Evolutionary conservation across 2,797 vertebrate genomes (phyloP).

Genomic region (Meda fulgida): DNA sequence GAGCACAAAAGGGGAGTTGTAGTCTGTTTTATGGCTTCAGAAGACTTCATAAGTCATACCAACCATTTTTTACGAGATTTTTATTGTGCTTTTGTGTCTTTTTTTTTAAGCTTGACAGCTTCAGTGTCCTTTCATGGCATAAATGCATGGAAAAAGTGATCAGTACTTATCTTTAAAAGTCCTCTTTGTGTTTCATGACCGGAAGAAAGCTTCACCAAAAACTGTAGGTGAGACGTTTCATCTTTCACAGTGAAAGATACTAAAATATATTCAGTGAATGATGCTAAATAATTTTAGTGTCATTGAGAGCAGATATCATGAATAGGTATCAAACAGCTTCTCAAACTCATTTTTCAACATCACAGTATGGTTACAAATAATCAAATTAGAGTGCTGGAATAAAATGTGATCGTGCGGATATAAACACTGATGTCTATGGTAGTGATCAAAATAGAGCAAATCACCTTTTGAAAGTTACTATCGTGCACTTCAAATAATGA

Average conservation of each 20-base stretch:
- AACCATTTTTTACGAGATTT: not conserved
- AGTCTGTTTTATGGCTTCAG: not conserved
- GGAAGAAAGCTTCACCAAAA: not conserved
- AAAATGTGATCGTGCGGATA: not conserved
- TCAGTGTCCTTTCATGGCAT: not conserved
- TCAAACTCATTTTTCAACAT: not conserved
- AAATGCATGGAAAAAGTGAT: slow-evolving; percentile 7
- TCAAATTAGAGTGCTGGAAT: not conserved
- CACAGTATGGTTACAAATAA: not conserved
- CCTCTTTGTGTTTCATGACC: not conserved
- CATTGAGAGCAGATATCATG: not conserved
- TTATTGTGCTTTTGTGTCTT: not conserved
- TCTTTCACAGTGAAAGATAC: not conserved
- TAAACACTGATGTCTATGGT: not conserved
- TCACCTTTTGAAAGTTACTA: not conserved
- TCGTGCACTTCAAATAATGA: not conserved
- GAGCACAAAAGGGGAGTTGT: slow-evolving; percentile 16
- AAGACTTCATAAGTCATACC: not conserved
- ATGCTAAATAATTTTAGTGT: not conserved
- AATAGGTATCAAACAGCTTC: not conserved
- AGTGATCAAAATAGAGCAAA: not conserved
- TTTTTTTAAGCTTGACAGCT: not conserved
- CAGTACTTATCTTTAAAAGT: not conserved
- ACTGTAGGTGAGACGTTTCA: not conserved
- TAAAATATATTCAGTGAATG: not conserved